Conservation (phyloP, 2,113 vertebrate genomes). For the Prochilodus magdalenae region DNA sequence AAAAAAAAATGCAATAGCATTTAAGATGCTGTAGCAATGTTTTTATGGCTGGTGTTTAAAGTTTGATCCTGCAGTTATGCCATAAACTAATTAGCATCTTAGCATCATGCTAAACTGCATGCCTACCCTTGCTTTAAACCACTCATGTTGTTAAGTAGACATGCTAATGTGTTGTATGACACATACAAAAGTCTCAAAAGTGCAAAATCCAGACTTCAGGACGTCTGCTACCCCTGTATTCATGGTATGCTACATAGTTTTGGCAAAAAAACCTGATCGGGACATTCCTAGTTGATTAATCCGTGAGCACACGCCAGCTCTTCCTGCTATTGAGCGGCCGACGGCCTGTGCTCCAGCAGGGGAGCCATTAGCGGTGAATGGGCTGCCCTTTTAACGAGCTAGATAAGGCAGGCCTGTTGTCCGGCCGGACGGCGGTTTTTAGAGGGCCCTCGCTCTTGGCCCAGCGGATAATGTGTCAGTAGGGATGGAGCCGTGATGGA, state of each 20-base stretch:
- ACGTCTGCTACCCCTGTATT: neutral
- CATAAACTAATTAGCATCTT: too few relatives aligned
- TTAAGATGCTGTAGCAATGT: too few relatives aligned
- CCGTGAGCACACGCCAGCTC: neutral
- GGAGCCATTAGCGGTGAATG: conserved; percentile 41
- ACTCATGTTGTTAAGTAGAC: too few relatives aligned
- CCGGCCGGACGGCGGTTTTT: conserved; percentile 33
- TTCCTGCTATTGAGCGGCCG: neutral
- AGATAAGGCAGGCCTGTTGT: conserved; percentile 29
- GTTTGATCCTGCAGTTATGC: neutral
- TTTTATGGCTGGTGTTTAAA: neutral
- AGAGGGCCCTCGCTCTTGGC: conserved; percentile 14
- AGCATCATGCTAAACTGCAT: too few relatives aligned
- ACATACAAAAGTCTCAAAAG: too few relatives aligned
- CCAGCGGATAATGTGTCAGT: conserved; percentile 52
- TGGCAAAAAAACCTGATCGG: neutral
- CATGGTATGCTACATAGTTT: neutral
- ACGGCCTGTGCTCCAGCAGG: neutral
- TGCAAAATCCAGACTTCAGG: neutral
- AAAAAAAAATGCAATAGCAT: too few relatives aligned
- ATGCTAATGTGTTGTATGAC: too few relatives aligned
- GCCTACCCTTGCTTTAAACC: too few relatives aligned
- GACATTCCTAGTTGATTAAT: conserved; percentile 1
- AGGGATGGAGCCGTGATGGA: conserved; percentile 53
- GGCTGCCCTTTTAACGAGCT: conserved; percentile 48